Evolutionary conservation across 2,113 vertebrate species (phyloP).

Genomic region (Actenoides hombroni): DNA sequence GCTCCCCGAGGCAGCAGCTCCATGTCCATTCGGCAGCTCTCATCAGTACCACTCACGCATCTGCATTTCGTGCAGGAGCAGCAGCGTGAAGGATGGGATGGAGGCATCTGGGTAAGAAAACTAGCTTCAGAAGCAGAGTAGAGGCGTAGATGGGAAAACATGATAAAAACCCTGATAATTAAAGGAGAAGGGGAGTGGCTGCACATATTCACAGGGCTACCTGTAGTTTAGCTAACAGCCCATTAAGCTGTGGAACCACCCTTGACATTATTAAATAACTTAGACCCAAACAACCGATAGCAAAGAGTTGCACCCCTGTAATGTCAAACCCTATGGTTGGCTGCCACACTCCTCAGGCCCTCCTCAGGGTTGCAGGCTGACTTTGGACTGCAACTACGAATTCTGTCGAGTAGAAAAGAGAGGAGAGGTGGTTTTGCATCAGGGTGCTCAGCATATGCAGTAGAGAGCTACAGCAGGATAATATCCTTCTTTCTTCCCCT

Average conservation of each 20-base stretch:
- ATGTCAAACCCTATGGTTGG: background rate
- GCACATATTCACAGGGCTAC: background rate
- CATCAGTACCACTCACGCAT: background rate
- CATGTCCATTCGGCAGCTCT: background rate
- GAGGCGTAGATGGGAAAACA: background rate
- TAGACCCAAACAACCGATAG: background rate
- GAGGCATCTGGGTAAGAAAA: background rate
- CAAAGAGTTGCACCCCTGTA: background rate
- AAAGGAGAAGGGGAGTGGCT: conserved; percentile 40
- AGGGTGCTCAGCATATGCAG: background rate
- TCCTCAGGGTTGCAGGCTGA: background rate
- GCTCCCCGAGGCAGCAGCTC: background rate
- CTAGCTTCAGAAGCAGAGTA: background rate
- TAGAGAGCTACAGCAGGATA: background rate
- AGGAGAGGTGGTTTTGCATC: background rate
- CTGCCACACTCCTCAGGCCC: background rate
- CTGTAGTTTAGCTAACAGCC: background rate
- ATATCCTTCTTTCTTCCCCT: background rate
- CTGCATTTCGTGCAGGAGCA: background rate
- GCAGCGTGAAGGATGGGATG: background rate
- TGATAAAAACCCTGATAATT: conserved; percentile 13
- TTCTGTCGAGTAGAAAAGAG: background rate
- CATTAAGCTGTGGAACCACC: conserved; percentile 38
- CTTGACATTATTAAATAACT: conserved; percentile 16
- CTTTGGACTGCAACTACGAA: background rate